Evolutionary conservation across 1,140 invertebrate genomes (phyloP), one percentile per base, ranked within the genome.

Genomic region (Drosophila santomea): DNA sequence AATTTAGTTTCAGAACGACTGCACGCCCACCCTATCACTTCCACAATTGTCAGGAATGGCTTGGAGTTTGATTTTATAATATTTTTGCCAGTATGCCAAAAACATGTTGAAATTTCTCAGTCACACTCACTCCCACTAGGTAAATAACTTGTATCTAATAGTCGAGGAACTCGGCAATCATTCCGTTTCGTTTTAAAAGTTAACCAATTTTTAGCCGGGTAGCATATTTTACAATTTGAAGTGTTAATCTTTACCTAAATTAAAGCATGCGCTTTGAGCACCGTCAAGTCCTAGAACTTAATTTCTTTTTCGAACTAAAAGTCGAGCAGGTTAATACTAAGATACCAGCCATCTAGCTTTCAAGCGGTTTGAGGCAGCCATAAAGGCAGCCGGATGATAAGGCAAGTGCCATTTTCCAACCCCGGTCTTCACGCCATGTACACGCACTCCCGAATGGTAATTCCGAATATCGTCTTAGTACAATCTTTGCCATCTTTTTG

Each of bases 301-400:
- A 78, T 79, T 78, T 64, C 50, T 69, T 32, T 63, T 39, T 17
- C 15, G 23, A 73, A 72, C 63, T 64, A 58, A 50, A 57, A 50
- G 75, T 43, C 25, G 45, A n/a, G 36, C 28, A 41, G 48, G 50
- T 25, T 61, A 56, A 82, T 82, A 20, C 43, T 44, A 45, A 63
- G 74, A 59, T 74, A 35, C 44, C 64, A 32, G 61, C 39, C 12
- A 69, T 20, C 60, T 4, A 67, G 54, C 38, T 44, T 66, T 12
- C 5, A 36, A 38, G 23, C 58, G 23, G 61, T 58, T 74, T 63
- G 32, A 10, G 57, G 35, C 35, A 17, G 39, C 39, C 39, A 36
- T 56, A 25, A 64, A 25, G 61, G 61, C 32, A n/a, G 38, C 28
- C 25, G 20, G 38, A 17, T 52, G 64, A 68, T 68, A 68, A 67